These are phyloP conservation scores for Lottia scabra DNA, from an alignment of 2,888 invertebrate genomes.

Conservation along the genomic window DNA sequence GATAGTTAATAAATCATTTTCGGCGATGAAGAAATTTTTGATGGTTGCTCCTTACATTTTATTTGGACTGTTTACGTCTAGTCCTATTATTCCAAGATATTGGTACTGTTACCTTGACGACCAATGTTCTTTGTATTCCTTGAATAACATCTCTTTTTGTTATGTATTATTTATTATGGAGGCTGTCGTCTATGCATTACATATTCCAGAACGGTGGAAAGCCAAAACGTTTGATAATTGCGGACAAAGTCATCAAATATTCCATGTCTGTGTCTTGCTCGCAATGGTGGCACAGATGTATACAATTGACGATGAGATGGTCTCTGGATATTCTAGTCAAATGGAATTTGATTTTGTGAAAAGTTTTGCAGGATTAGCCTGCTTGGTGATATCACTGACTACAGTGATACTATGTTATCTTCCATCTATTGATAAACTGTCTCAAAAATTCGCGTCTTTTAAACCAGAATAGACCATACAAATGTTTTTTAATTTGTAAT, in stretches of 20 bases:
- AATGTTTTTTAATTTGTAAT: too few species aligned
- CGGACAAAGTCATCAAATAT: constrained; percentile 57
- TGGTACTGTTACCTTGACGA: constrained; percentile 31
- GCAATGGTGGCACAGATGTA: constrained; percentile 29
- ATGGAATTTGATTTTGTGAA: neutral
- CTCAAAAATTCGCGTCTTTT: too few species aligned
- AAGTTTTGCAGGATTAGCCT: neutral
- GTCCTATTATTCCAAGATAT: constrained; percentile 35
- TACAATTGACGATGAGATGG: constrained; percentile 26
- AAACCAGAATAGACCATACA: too few species aligned
- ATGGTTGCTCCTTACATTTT: constrained; percentile 37
- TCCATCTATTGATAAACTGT: neutral
- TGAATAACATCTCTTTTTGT: constrained; percentile 41
- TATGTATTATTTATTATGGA: constrained; percentile 30
- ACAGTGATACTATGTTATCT: neutral
- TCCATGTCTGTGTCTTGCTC: constrained; percentile 39
- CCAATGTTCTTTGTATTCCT: constrained; percentile 29
- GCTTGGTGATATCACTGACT: neutral
- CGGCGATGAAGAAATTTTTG: constrained; percentile 38
- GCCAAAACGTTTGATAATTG: constrained; percentile 54
- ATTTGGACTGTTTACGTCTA: constrained; percentile 28
- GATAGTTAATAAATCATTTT: constrained; percentile 33
- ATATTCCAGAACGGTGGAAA: constrained; percentile 47
- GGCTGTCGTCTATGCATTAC: constrained; percentile 38
- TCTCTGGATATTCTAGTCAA: neutral